A percentile compares a stretch with the other conserved stretches of the same genome.
Conservation (phyloP, 1,140 invertebrate genomes). For the Harlomillsia oculata region DNA sequence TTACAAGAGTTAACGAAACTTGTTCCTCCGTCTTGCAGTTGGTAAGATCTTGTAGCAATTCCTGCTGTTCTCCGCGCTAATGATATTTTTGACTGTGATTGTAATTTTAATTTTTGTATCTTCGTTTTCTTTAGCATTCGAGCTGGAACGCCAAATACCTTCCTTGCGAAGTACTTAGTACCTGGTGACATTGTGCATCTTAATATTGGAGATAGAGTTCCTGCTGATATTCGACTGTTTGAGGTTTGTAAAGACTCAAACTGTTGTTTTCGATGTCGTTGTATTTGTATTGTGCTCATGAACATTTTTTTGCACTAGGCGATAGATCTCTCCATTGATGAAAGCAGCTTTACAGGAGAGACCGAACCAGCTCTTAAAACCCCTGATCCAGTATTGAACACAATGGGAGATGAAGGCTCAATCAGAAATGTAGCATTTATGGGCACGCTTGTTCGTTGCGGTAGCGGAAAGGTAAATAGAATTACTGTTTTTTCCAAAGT, state of each 20-base stretch:
- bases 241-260: constrained; percentile 48
- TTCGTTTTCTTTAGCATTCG: constrained; percentile 54
- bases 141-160: constrained; percentile 76
- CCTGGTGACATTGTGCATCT: constrained; percentile 95
- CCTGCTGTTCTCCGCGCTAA: background rate
- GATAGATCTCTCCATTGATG: constrained; percentile 87
- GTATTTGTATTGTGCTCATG: constrained; percentile 22
- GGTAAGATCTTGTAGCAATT: constrained; percentile 44
- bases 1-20: constrained; percentile 95
- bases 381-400: constrained; percentile 52
- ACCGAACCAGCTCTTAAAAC: constrained; percentile 69
- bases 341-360: constrained; percentile 91
- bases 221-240: constrained; percentile 87
- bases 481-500: background rate
- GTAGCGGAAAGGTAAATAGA: constrained; percentile 82
- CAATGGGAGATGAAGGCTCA: constrained; percentile 49
- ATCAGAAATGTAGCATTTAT: constrained; percentile 95
- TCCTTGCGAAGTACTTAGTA: constrained; percentile 87
- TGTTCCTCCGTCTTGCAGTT: constrained; percentile 81
- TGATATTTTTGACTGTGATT: background rate
- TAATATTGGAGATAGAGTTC: constrained; percentile 79
- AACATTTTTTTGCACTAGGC: constrained; percentile 40
- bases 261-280: background rate
- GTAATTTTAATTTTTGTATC: background rate
- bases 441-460: constrained; percentile 93